Percentiles rank a stretch among this genome's conserved stretches.
Conservation (phyloP, 2,113 vertebrate species). For the Spea bombifrons region DNA sequence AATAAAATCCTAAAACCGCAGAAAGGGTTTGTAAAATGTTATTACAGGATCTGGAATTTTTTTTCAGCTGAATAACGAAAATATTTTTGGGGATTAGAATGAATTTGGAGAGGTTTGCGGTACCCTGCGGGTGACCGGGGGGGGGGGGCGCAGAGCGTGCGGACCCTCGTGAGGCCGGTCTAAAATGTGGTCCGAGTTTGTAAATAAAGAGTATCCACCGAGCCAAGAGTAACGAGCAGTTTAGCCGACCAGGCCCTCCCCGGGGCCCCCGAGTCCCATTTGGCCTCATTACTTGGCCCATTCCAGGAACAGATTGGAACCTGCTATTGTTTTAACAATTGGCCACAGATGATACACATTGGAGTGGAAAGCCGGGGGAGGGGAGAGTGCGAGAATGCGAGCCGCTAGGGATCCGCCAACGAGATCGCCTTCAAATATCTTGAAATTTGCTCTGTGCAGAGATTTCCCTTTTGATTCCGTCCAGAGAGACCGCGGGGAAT, state of each 20-base stretch:
- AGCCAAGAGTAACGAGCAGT: slow-evolving; percentile 23
- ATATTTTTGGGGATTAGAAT: too few relatives aligned
- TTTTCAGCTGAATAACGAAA: too few relatives aligned
- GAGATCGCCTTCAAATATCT: not conserved
- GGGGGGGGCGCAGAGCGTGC: too few relatives aligned
- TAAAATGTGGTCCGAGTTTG: slow-evolving; percentile 29
- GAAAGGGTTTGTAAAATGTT: too few relatives aligned
- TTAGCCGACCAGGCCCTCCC: not conserved
- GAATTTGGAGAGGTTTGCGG: too few relatives aligned
- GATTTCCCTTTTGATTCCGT: not conserved
- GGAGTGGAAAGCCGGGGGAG: slow-evolving; percentile 24
- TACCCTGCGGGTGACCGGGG: too few relatives aligned
- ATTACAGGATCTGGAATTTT: too few relatives aligned
- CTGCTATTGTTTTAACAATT: slow-evolving; percentile 51
- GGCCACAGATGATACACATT: slow-evolving; percentile 38
- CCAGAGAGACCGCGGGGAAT: too few relatives aligned
- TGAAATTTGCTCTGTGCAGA: slow-evolving; percentile 19
- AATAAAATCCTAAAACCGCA: too few relatives aligned
- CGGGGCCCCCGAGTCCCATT: slow-evolving; percentile 35
- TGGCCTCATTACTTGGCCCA: slow-evolving; percentile 48
- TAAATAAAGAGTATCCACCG: slow-evolving; percentile 25
- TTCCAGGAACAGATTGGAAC: slow-evolving; percentile 49
- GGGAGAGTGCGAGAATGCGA: not conserved
- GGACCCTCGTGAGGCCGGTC: not conserved
- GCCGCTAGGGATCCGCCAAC: not conserved